A percentile compares a stretch with the other conserved stretches of the same genome.
These are phyloP conservation scores for Ormyrus nitidulus DNA, from an alignment of 2,888 invertebrate species.

Conservation along the genomic window DNA sequence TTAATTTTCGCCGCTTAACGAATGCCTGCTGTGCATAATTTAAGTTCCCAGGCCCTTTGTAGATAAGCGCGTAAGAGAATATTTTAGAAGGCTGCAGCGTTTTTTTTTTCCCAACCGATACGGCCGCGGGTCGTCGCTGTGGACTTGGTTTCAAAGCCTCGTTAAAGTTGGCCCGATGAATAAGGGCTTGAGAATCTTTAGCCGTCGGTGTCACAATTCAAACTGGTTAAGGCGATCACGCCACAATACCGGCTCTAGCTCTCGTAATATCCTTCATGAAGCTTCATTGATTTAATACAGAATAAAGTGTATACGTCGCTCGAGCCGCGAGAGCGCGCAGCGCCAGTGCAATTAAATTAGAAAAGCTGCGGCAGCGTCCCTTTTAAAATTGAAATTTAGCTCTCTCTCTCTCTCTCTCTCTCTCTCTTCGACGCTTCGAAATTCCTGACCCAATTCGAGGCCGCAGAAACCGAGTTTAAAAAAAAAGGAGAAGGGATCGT, in stretches of 20 bases:
- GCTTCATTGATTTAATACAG: slow-evolving; percentile 5
- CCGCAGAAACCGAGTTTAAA: too few species aligned
- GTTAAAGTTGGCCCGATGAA: slow-evolving; percentile 9
- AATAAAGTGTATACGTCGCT: neutral
- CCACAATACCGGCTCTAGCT: slow-evolving; percentile 4
- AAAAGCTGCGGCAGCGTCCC: too few species aligned
- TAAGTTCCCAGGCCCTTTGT: neutral
- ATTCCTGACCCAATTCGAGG: too few species aligned
- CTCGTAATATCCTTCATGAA: slow-evolving; percentile 21
- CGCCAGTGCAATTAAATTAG: too few species aligned
- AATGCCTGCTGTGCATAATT: neutral
- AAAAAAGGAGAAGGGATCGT: too few species aligned
- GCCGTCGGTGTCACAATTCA: slow-evolving; percentile 21
- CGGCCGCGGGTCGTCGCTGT: too few species aligned
- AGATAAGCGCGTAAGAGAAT: too few species aligned
- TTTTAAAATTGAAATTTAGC: too few species aligned
- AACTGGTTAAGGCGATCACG: slow-evolving; percentile 21
- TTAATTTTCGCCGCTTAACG: slow-evolving; percentile 36
- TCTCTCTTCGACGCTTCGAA: neutral
- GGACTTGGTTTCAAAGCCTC: too few species aligned
- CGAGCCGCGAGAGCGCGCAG: too few species aligned
- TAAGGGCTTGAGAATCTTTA: neutral
- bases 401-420: neutral
- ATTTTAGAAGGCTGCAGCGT: too few species aligned
- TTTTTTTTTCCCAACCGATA: too few species aligned